Evolutionary conservation across 1,140 invertebrate species (phyloP).

Genomic region (Calephelis virginiensis): DNA sequence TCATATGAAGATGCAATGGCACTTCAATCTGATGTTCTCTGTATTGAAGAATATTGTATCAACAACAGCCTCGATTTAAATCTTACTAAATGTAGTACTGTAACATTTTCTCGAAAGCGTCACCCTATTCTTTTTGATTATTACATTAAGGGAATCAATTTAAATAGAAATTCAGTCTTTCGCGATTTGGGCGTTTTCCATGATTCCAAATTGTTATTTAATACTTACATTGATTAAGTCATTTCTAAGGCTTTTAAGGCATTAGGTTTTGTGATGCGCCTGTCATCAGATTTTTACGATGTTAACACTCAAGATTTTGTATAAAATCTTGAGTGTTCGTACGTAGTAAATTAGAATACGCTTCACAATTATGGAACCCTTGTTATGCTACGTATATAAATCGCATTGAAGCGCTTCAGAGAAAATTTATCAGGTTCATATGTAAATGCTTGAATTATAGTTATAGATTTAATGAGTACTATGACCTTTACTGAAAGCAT

Average conservation of each 20-base stretch:
- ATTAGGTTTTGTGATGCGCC: conserved; percentile 7
- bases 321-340: too few species aligned
- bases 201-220: conserved; percentile 15
- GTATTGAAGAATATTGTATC: not conserved
- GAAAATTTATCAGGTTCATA: too few species aligned
- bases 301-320: not conserved
- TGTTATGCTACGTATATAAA: too few species aligned
- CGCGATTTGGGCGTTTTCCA: conserved; percentile 6
- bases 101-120: conserved; percentile 13
- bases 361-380: too few species aligned
- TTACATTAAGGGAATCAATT: not conserved
- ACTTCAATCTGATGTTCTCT: not conserved
- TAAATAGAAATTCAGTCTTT: not conserved
- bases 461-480: not conserved
- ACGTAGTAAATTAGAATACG: too few species aligned
- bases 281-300: conserved; percentile 1
- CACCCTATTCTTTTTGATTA: not conserved
- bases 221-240: not conserved
- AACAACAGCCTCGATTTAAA: conserved; percentile 21
- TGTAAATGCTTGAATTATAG: not conserved
- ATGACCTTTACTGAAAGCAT: not conserved
- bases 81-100: conserved; percentile 10
- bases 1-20: too few species aligned
- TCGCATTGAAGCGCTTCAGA: too few species aligned
- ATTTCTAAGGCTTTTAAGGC: conserved; percentile 12